A percentile compares a stretch with the other conserved stretches of the same genome.
Conservation (phyloP, 1,140 invertebrate genomes). For the Charaxes varanes region DNA sequence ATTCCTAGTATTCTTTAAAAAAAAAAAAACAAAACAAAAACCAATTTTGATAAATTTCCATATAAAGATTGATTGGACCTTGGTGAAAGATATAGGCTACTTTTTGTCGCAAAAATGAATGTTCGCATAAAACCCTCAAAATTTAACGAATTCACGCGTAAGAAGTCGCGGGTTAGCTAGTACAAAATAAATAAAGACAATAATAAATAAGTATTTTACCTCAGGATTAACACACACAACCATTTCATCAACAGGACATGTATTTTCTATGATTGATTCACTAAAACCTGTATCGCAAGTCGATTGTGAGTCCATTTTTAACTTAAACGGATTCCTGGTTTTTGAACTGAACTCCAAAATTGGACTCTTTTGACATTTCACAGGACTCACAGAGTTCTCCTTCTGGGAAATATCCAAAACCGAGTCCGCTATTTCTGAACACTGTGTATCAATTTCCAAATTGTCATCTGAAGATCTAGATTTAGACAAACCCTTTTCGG, state of each 20-base stretch:
- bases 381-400: constrained; percentile 9
- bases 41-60: too few relatives aligned
- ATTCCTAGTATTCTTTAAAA: too few relatives aligned
- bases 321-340: constrained; percentile 31
- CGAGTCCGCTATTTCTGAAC: constrained; percentile 22
- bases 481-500: constrained; percentile 28
- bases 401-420: constrained; percentile 6
- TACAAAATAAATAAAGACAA: too few relatives aligned
- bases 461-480: background rate
- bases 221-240: constrained; percentile 37
- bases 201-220: too few relatives aligned
- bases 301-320: constrained; percentile 20
- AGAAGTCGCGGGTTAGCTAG: too few relatives aligned
- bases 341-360: constrained; percentile 38
- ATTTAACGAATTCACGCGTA: too few relatives aligned
- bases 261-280: constrained; percentile 55
- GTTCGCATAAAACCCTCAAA: too few relatives aligned
- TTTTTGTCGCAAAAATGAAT: too few relatives aligned
- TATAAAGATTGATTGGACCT: too few relatives aligned
- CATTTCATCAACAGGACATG: constrained; percentile 42
- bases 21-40: too few relatives aligned
- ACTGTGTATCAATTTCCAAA: constrained; percentile 22
- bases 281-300: constrained; percentile 23
- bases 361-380: constrained; percentile 27
- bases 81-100: too few relatives aligned